A percentile compares a stretch with the other conserved stretches of the same genome.
Conservation (phyloP, 2,113 vertebrate species). For the Ictalurus punctatus region DNA sequence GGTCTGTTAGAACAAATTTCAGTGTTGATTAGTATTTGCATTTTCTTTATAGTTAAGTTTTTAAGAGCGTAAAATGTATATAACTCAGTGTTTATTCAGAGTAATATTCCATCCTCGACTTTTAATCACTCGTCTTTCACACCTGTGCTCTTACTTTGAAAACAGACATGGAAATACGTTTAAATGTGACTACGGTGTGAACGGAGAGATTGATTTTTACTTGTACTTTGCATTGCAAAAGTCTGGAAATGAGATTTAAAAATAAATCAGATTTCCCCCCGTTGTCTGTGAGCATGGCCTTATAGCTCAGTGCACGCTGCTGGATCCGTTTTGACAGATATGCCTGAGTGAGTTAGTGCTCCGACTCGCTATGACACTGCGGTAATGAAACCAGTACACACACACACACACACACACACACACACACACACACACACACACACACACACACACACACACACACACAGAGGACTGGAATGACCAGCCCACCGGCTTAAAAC, state of each 20-base stretch:
- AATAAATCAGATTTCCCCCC: background rate
- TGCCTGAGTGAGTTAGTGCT: conserved; percentile 24
- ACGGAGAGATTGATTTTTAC: background rate
- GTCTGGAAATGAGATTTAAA: background rate
- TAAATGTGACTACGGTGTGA: background rate
- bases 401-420: background rate
- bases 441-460: conserved; percentile 6
- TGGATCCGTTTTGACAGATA: conserved; percentile 35
- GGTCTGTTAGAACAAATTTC: background rate
- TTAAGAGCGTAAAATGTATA: too few species aligned
- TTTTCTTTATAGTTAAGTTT: too few species aligned
- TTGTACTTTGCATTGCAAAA: background rate
- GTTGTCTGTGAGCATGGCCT: too few species aligned
- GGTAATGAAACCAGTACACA: conserved; percentile 10
- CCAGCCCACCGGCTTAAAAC: background rate
- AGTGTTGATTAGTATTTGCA: background rate
- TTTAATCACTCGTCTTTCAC: background rate
- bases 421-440: conserved; percentile 16
- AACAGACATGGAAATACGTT: background rate
- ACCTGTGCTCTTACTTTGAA: background rate
- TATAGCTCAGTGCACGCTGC: background rate
- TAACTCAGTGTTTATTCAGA: background rate
- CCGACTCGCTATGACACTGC: background rate
- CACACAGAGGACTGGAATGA: background rate
- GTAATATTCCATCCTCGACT: background rate